Base-by-base conservation (phyloP, 1,140 invertebrate species). In the Pseudoatta argentina region DNA sequence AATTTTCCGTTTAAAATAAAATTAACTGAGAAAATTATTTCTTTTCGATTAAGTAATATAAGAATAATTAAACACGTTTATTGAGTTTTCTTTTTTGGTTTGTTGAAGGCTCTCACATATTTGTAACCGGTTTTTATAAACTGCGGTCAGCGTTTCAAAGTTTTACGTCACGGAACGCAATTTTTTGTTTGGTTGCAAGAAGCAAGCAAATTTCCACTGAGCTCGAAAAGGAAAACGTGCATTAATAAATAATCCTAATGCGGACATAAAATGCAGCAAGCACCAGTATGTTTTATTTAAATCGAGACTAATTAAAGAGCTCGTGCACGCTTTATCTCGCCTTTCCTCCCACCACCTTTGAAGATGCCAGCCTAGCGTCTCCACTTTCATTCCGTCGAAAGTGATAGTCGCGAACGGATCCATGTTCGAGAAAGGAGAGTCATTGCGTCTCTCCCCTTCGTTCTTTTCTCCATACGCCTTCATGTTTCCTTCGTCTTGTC, bases 321-420 rank as follows among this genome's bases (percentile, higher is more conserved):
- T 57, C 27, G 21, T 66, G 39, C 61, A 27, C 44, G 10, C 55
- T 10, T 53, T 55, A 59, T 63, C 53, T 10, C 64, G 81, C 66
- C 79, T 39, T 83, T 64, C 78, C 53, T 61, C 64, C 27, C 51
- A 59, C 34, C 14, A 48, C 30, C 16, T n/a, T n/a, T n/a, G 61
- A 44, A 77, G 75, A 87, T 69, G 87, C 88, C 89, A 88, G 79
- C 89, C 88, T 87, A 89, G 91, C 87, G 89, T 92, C 91, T 91
- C 92, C 72, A 94, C 94, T 95, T 94, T 95, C 94, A 93, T 94
- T 94, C 91, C 91, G 92, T 94, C 92, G 94, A 95, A 95, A 95
- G 94, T 94, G 94, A 95, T 95, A 95, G 94, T 95, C 91, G 81
- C 81, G 87, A 78, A 57, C 67, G 91, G 89, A 91, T 92, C 93